Evolutionary conservation across 64 coral and sea anemone genomes (phyloP).

Genomic region (Montipora capricornis): DNA sequence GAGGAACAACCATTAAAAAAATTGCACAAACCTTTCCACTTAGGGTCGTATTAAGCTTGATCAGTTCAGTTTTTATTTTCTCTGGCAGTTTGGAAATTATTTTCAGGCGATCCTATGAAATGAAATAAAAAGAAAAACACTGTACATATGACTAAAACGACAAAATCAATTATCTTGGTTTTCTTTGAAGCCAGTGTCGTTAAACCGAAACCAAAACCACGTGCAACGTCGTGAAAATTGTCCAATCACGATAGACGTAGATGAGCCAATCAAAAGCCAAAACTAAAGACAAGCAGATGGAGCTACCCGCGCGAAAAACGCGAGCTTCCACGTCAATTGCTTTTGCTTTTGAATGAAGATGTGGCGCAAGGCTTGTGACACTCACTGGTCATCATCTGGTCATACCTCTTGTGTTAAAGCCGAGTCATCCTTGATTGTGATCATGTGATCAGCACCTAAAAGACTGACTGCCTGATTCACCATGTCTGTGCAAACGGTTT

Average conservation of each 20-base stretch:
- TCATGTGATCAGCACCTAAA: slow-evolving; percentile 98
- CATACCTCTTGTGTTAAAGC: slow-evolving; percentile 73
- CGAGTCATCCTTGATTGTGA: slow-evolving; percentile 79
- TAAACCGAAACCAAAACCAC: too few species aligned
- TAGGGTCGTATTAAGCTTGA: slow-evolving; percentile 77
- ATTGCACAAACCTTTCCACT: slow-evolving; percentile 77
- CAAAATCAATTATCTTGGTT: not conserved
- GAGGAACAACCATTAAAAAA: not conserved
- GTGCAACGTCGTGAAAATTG: too few species aligned
- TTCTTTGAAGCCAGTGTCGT: not conserved
- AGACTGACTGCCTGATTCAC: slow-evolving; percentile 84
- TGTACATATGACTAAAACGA: not conserved
- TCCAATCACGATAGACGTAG: too few species aligned
- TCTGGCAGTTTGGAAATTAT: slow-evolving; percentile 94
- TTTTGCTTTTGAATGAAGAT: not conserved
- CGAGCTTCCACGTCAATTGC: not conserved
- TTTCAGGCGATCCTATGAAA: slow-evolving; percentile 83
- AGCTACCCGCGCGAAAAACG: not conserved
- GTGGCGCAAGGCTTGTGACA: too few species aligned
- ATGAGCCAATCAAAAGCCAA: too few species aligned
- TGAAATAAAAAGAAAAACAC: not conserved
- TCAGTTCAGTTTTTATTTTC: slow-evolving; percentile 70
- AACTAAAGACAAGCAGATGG: too few species aligned
- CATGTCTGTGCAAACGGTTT: slow-evolving; percentile 90
- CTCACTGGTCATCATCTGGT: too few species aligned